Evolutionary conservation across 30 jellyfish, hydroid and myxozoan genomes (phyloP).

Genomic region (Hydractinia echinata): DNA sequence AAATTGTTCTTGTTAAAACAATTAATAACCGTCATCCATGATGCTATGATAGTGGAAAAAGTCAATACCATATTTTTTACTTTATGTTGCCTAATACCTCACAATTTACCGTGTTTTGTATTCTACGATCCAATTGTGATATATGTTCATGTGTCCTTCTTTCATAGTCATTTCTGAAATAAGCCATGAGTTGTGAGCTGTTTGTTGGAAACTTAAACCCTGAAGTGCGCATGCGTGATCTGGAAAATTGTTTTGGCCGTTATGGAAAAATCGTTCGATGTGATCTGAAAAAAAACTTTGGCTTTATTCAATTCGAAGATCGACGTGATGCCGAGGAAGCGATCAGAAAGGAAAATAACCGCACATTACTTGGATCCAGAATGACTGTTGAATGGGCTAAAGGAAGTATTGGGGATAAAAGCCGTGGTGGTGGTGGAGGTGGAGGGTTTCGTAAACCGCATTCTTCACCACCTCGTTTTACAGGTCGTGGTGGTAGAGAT

Average conservation of each 20-base stretch:
- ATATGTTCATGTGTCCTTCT: neutral
- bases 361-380: constrained; percentile 82
- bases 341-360: constrained; percentile 69
- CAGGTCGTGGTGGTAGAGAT: constrained; percentile 40
- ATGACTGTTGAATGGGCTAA: constrained; percentile 93
- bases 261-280: constrained; percentile 41
- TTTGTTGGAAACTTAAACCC: constrained; percentile 49
- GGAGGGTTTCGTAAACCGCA: constrained; percentile 35
- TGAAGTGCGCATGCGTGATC: constrained; percentile 41
- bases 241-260: constrained; percentile 40
- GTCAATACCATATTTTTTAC: too few relatives aligned
- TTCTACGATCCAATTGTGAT: neutral
- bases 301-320: constrained; percentile 38
- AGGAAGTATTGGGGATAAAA: constrained; percentile 78
- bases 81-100: too few relatives aligned
- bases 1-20: too few relatives aligned
- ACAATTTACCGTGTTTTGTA: too few relatives aligned
- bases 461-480: constrained; percentile 29
- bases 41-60: too few relatives aligned
- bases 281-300: constrained; percentile 41
- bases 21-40: too few relatives aligned
- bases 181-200: constrained; percentile 33
- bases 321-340: constrained; percentile 64
- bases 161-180: constrained; percentile 12
- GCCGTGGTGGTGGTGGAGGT: constrained; percentile 21